Conservation (phyloP, 2,113 vertebrate species). For the Oreochromis aureus region DNA sequence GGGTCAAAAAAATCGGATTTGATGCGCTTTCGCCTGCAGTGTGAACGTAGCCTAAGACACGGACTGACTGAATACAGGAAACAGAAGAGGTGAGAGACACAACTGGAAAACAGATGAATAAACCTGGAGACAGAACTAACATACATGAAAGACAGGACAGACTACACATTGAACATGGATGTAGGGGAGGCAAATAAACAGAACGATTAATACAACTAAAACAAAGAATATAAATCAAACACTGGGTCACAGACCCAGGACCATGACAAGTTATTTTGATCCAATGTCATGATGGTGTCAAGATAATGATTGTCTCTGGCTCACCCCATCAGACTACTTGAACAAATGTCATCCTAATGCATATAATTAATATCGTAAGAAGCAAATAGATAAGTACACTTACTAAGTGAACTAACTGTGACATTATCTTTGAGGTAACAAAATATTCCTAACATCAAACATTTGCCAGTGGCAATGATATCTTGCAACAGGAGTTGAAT, state of each 20-base stretch:
- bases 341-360: not conserved
- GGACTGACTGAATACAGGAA: not conserved
- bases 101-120: not conserved
- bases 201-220: not conserved
- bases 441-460: not conserved
- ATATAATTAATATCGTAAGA: not conserved
- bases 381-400: not conserved
- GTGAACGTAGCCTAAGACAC: not conserved
- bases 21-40: too few species aligned
- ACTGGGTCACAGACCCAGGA: not conserved
- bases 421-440: not conserved
- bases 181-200: not conserved
- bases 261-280: not conserved
- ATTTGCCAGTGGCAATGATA: not conserved
- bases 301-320: not conserved
- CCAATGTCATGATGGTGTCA: not conserved
- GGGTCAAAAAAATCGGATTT: too few species aligned
- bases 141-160: not conserved
- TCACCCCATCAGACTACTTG: not conserved
- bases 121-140: not conserved
- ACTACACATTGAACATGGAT: not conserved
- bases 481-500: not conserved
- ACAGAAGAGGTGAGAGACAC: not conserved
- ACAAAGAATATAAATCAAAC: not conserved
- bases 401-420: not conserved